Evolutionary conservation across 2,797 vertebrate genomes (phyloP).

Genomic region (Platyrinchus mystaceus): DNA sequence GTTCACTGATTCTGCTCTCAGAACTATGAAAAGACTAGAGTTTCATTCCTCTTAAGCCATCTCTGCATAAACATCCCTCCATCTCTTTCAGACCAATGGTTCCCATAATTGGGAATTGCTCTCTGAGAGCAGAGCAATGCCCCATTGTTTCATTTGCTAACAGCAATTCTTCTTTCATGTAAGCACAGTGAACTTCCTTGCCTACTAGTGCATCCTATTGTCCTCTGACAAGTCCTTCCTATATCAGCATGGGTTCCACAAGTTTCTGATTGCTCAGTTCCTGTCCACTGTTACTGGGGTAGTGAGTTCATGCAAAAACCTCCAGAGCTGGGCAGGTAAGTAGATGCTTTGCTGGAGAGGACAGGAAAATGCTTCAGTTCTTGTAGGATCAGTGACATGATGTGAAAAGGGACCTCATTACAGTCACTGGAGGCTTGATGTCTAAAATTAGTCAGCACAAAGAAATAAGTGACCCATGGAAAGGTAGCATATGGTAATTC

Average conservation of each 20-base stretch:
- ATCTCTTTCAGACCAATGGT: not conserved
- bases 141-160: not conserved
- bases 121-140: not conserved
- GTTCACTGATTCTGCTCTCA: conserved; percentile 18
- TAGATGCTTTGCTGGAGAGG: not conserved
- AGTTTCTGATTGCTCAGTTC: not conserved
- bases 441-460: not conserved
- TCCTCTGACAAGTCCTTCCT: not conserved
- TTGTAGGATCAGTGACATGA: not conserved
- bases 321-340: not conserved
- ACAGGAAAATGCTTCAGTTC: not conserved
- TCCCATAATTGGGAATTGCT: not conserved
- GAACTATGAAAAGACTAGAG: conserved; percentile 17
- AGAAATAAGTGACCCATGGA: not conserved
- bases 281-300: not conserved
- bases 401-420: not conserved
- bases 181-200: not conserved
- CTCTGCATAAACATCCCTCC: not conserved
- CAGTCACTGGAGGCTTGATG: not conserved
- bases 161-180: not conserved
- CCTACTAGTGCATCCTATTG: rapidly evolving
- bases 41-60: not conserved
- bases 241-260: rapidly evolving
- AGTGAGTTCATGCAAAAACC: not conserved
- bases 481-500: not conserved